phyloP scores from a whole-genome alignment of 2,113 vertebrate genomes.

The Progne subis region DNA sequence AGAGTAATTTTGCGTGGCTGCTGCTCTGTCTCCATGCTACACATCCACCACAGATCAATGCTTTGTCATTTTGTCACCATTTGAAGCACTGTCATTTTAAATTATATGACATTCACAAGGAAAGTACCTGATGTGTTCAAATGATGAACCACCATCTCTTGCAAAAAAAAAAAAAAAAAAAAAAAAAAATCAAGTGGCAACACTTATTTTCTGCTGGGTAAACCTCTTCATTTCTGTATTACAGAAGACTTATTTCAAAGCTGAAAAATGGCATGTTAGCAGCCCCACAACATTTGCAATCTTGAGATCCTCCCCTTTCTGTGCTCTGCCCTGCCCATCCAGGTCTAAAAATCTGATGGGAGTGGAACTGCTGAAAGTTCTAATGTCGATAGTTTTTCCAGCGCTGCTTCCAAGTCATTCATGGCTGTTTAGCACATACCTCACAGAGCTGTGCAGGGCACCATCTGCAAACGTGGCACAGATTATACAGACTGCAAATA shows the following conservation, averaged over 20 bases:
- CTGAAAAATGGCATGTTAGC: neutral
- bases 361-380: neutral
- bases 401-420: neutral
- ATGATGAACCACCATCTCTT: conserved; percentile 26
- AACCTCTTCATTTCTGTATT: neutral
- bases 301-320: neutral
- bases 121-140: conserved; percentile 35
- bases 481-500: neutral
- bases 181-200: neutral
- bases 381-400: neutral
- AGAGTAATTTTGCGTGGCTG: neutral
- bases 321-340: neutral
- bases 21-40: neutral
- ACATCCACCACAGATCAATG: neutral
- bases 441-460: neutral
- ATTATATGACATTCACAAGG: neutral
- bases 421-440: neutral
- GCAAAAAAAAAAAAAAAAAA: conserved; percentile 29
- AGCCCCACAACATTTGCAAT: neutral
- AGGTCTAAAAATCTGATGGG: neutral
- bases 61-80: conserved; percentile 28
- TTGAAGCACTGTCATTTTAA: conserved; percentile 24
- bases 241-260: neutral
- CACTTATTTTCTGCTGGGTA: conserved; percentile 2
- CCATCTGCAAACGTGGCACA: neutral